These are phyloP conservation scores for Monopterus albus DNA, from an alignment of 2,113 vertebrate genomes.

Conservation along the genomic window DNA sequence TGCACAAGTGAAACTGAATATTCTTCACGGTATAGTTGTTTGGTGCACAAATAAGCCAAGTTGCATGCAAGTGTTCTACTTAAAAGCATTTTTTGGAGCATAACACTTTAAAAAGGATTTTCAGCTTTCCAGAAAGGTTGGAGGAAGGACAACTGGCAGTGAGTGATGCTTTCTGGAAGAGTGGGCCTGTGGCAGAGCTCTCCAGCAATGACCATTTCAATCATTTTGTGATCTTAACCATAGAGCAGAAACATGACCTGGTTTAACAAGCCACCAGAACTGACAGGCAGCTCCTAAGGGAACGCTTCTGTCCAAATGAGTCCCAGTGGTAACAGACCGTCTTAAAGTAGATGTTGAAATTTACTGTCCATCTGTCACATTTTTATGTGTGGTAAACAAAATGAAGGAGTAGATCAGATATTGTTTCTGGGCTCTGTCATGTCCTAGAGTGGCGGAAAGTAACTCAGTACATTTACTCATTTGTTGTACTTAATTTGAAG, in stretches of 20 bases:
- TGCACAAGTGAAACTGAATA: constrained; percentile 48
- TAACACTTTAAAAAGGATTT: constrained; percentile 42
- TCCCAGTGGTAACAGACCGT: constrained; percentile 45
- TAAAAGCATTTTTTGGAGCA: constrained; percentile 39
- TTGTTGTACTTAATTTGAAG: background rate
- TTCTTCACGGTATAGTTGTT: constrained; percentile 26
- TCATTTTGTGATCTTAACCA: constrained; percentile 68
- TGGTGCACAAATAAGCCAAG: constrained; percentile 52
- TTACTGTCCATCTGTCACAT: constrained; percentile 39
- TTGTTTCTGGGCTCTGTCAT: background rate
- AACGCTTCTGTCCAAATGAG: constrained; percentile 30
- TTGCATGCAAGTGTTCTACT: constrained; percentile 58
- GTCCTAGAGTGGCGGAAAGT: background rate
- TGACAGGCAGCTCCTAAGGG: constrained; percentile 42
- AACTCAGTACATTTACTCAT: too few relatives aligned
- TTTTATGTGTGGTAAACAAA: constrained; percentile 30
- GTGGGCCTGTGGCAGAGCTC: constrained; percentile 27
- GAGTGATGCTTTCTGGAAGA: constrained; percentile 46
- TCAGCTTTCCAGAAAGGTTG: constrained; percentile 54
- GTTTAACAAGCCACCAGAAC: constrained; percentile 55
- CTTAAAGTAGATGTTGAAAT: constrained; percentile 21
- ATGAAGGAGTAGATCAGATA: background rate
- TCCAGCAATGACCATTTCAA: constrained; percentile 65
- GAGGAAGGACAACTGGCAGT: constrained; percentile 65
- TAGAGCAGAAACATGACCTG: constrained; percentile 61